These are phyloP conservation scores for Nestor notabilis DNA, from an alignment of 2,113 vertebrate genomes.

Conservation along the genomic window DNA sequence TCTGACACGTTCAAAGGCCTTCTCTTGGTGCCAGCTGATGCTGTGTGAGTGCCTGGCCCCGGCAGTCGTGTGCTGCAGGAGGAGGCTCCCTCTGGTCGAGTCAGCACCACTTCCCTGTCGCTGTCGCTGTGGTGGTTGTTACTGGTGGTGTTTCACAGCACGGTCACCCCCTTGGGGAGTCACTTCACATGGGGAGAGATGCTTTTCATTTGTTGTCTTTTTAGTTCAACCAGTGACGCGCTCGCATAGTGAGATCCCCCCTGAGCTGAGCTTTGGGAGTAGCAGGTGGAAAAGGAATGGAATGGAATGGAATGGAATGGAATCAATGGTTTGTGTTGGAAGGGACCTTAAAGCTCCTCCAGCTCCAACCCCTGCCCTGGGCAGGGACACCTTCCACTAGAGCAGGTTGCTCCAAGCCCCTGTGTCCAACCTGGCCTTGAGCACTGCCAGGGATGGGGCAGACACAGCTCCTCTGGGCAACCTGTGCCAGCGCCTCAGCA, in stretches of 20 bases:
- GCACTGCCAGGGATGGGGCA: neutral
- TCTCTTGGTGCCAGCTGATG: neutral
- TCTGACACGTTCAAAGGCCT: rapidly evolving
- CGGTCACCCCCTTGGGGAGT: neutral
- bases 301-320: no score
- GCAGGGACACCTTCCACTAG: neutral
- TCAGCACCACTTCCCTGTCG: neutral
- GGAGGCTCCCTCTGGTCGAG: neutral
- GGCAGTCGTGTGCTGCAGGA: rapidly evolving
- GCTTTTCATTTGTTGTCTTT: neutral
- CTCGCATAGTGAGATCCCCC: neutral
- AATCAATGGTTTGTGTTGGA: neutral
- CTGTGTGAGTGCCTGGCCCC: rapidly evolving
- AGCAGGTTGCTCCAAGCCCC: neutral
- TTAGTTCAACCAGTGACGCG: neutral
- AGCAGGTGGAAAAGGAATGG: neutral
- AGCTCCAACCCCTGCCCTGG: neutral
- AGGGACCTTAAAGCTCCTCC: neutral
- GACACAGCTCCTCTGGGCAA: neutral
- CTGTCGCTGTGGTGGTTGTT: neutral
- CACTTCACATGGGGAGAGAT: neutral
- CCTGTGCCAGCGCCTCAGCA: neutral
- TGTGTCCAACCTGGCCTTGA: neutral
- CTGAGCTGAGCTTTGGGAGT: neutral
- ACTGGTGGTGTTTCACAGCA: neutral